Percentiles rank a stretch among this genome's conserved stretches.
phyloP scores from a whole-genome alignment of 2,797 vertebrate species.

The Tadarida brasiliensis region DNA sequence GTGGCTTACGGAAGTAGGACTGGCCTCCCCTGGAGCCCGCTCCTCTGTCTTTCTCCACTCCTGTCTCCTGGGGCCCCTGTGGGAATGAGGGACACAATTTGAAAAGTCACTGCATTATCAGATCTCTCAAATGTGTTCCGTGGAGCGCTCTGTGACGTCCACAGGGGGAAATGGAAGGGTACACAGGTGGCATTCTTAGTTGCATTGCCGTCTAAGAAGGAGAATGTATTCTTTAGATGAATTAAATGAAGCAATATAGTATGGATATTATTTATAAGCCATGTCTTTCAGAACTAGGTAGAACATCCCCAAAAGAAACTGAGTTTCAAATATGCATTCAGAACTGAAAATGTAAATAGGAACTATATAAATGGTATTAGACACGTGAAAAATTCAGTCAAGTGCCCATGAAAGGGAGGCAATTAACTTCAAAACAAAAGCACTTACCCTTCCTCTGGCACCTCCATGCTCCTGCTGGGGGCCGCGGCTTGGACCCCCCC shows the following conservation, averaged over 20 bases:
- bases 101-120: neutral
- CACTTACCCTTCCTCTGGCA: neutral
- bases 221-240: neutral
- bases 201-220: neutral
- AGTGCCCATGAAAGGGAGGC: neutral
- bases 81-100: neutral
- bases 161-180: neutral
- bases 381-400: neutral
- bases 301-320: neutral
- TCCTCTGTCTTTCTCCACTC: neutral
- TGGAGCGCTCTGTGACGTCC: no score
- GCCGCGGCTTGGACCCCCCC: neutral
- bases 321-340: neutral
- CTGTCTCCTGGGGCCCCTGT: neutral
- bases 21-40: neutral
- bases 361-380: neutral
- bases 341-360: neutral
- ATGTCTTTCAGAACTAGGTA: neutral
- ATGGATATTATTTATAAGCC: neutral
- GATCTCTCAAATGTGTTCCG: neutral
- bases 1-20: neutral
- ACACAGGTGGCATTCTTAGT: neutral
- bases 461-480: neutral
- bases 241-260: neutral
- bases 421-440: neutral